Base-by-base conservation (phyloP, 2,113 vertebrate genomes). In the human region DNA sequence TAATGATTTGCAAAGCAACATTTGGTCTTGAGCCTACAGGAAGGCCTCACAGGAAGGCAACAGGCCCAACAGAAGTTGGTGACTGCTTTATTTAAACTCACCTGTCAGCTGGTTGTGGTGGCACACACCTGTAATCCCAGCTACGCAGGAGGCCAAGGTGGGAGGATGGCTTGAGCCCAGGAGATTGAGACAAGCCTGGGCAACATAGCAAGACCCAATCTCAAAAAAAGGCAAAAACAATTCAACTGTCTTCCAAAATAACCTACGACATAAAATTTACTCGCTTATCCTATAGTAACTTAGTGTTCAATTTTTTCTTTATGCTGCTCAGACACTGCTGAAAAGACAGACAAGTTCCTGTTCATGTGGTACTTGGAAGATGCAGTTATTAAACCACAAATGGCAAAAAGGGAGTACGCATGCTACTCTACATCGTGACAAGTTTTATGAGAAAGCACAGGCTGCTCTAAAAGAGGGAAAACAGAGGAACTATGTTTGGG, bases 371-470 rank as follows among this genome's bases (percentile, higher is more conserved):
- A 18, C 12, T 38, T 10, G 32, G 38, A 27, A 89, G n/a, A 22
- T 3, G 6, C 1, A 9, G 14, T 30, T 2, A 2, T 17, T 3
- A 66, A 17, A 57, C 8, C 25, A 30, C 30, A 59, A n/a, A 14
- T 3, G 10, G 38, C 32, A 90, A 27, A 1, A 25, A 45, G 83
- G 32, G 66, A 14, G 50, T 27, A 18, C 14, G 23, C 25, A 32
- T 2, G 1, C 18, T 35, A 27, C 3, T 68, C 1, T 35, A 1
- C 5, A 13, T 3, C 8, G 59, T 38, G 35, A 45, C 1, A 5
- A 80, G 10, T 5, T 6, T 59, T 8, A 1, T 1, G 40, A 32
- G 59, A 70, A 66, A 11, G 45, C 30, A 25, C 23, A 11, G 70
- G n/a, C 22, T 57, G 68, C 23, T 66, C 16, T 20, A 40, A 43